These are phyloP conservation scores for Cantharis nigra DNA, from an alignment of 2,888 invertebrate species.

Conservation along the genomic window DNA sequence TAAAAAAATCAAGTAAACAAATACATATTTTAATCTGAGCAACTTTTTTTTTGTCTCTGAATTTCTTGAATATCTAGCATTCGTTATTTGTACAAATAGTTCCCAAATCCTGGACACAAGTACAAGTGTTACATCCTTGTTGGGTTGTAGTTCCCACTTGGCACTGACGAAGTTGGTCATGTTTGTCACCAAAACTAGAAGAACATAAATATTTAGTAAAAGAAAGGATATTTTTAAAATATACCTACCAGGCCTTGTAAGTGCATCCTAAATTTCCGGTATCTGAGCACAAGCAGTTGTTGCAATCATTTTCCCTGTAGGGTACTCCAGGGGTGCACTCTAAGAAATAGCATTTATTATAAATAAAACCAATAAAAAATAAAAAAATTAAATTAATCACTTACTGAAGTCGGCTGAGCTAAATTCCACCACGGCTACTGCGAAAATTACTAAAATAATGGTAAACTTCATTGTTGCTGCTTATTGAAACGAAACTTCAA, in stretches of 20 bases:
- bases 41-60: no score
- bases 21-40: not conserved
- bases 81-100: conserved; percentile 1
- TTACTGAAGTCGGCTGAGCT: not conserved
- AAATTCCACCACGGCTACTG: not conserved
- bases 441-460: not conserved
- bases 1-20: no score
- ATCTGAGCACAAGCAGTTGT: not conserved
- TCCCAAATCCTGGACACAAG: conserved; percentile 8
- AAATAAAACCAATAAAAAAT: no score
- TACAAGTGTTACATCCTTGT: conserved; percentile 10
- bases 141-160: not conserved
- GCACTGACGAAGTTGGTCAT: not conserved
- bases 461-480: not conserved
- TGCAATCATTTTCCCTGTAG: conserved; percentile 13
- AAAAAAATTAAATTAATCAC: not conserved
- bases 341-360: not conserved
- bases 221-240: not conserved
- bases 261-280: not conserved
- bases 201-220: not conserved
- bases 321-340: not conserved
- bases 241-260: not conserved
- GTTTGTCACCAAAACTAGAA: not conserved
- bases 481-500: not conserved
- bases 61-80: not conserved